Conservation (phyloP, 2,888 invertebrate genomes). For the Epinotia demarniana region DNA sequence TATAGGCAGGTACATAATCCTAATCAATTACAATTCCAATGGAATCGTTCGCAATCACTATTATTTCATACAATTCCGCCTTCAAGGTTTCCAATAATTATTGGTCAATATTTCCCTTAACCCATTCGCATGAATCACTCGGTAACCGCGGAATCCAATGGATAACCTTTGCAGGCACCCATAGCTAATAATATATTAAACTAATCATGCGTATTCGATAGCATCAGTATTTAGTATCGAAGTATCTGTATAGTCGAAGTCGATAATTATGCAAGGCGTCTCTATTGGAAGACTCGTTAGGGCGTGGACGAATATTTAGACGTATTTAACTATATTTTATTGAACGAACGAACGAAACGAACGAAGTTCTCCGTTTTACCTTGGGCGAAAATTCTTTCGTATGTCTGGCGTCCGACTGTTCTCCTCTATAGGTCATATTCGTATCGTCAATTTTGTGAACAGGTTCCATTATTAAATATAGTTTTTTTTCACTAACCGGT, state of each 20-base stretch:
- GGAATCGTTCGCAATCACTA: background rate
- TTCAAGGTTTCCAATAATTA: conserved; percentile 27
- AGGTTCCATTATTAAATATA: background rate
- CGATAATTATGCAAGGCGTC: conserved; percentile 14
- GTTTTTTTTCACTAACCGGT: too few relatives aligned
- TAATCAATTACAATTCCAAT: conserved; percentile 18
- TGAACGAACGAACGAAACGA: background rate
- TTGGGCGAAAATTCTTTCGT: too few relatives aligned
- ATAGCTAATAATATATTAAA: conserved; percentile 8
- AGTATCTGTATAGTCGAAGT: background rate
- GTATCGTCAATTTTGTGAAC: background rate
- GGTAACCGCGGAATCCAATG: conserved; percentile 14
- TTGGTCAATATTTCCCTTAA: conserved; percentile 24
- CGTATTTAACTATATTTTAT: background rate
- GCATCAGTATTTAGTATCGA: conserved; percentile 15
- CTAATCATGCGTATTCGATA: conserved; percentile 16
- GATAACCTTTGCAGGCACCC: conserved; percentile 23
- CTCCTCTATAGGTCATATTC: too few relatives aligned
- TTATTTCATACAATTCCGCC: conserved; percentile 10
- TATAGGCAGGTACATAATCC: background rate
- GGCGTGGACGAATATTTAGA: background rate
- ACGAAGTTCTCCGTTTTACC: too few relatives aligned
- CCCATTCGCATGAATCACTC: conserved; percentile 26
- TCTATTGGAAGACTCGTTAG: background rate
- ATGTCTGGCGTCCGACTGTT: too few relatives aligned